These are phyloP conservation scores for Drosophila bifasciata DNA, from an alignment of 1,140 invertebrate genomes.

Conservation along the genomic window DNA sequence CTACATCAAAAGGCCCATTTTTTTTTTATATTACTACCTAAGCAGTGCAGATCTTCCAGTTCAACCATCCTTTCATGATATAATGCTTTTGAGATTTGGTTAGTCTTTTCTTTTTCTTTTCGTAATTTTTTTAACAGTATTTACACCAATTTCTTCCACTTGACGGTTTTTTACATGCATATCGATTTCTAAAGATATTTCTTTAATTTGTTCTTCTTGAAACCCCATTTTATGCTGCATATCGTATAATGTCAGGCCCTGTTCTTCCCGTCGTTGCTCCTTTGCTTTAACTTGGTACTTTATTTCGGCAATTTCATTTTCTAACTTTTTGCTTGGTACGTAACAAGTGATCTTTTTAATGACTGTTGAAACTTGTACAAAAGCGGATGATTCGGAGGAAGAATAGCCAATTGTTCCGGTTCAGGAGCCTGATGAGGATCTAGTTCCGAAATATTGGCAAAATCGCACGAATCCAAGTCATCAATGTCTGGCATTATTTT, in stretches of 20 bases:
- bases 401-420: slow-evolving; percentile 59
- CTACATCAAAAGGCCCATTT: slow-evolving; percentile 85
- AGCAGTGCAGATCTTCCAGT: slow-evolving; percentile 81
- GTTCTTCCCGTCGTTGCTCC: slow-evolving; percentile 84
- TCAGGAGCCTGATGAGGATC: slow-evolving; percentile 20
- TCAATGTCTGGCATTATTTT: slow-evolving; percentile 37
- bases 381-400: slow-evolving; percentile 87
- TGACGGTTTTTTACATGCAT: slow-evolving; percentile 83
- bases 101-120: slow-evolving; percentile 74
- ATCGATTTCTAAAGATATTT: slow-evolving; percentile 84
- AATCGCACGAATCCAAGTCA: slow-evolving; percentile 55
- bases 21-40: slow-evolving; percentile 84
- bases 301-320: slow-evolving; percentile 86
- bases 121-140: slow-evolving; percentile 78
- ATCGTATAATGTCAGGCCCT: slow-evolving; percentile 84
- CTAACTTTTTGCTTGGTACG: slow-evolving; percentile 85
- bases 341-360: slow-evolving; percentile 86
- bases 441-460: slow-evolving; percentile 33
- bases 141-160: slow-evolving; percentile 73
- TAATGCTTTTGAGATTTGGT: slow-evolving; percentile 74
- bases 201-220: slow-evolving; percentile 85
- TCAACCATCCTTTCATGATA: slow-evolving; percentile 83
- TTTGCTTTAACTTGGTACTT: slow-evolving; percentile 83
- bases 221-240: slow-evolving; percentile 85
- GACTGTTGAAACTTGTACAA: slow-evolving; percentile 87